Percentiles rank a stretch among this genome's conserved stretches.
These are phyloP conservation scores for Ispidina picta DNA, from an alignment of 2,797 vertebrate species.

Conservation along the genomic window DNA sequence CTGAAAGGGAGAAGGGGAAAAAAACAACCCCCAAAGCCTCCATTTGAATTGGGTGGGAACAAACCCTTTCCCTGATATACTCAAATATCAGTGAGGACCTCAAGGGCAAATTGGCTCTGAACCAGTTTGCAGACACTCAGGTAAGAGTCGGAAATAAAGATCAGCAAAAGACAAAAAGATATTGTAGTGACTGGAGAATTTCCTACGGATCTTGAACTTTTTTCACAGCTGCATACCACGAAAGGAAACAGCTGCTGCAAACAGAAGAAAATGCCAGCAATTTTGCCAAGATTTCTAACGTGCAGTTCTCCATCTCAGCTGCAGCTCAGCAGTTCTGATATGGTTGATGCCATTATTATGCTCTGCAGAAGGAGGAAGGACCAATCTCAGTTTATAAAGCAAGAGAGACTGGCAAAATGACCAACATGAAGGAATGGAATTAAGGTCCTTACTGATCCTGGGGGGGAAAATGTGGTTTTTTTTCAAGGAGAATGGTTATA, in stretches of 20 bases:
- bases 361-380: not conserved
- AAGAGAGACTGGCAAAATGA: not conserved
- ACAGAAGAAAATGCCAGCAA: slow-evolving; percentile 12
- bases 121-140: slow-evolving; percentile 30
- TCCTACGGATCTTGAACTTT: slow-evolving; percentile 13
- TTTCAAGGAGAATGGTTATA: not conserved
- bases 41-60: not conserved
- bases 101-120: slow-evolving; percentile 44
- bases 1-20: not conserved
- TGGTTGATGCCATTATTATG: not conserved
- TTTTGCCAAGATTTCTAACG: slow-evolving; percentile 33
- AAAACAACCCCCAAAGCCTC: not conserved
- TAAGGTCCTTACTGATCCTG: not conserved
- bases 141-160: slow-evolving; percentile 47
- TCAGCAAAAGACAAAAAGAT: slow-evolving; percentile 53
- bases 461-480: not conserved
- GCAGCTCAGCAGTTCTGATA: not conserved
- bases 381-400: not conserved
- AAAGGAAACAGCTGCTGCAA: slow-evolving; percentile 59
- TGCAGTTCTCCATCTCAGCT: not conserved
- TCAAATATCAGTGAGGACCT: slow-evolving; percentile 34
- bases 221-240: slow-evolving; percentile 51
- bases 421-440: not conserved
- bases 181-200: slow-evolving; percentile 38
- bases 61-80: slow-evolving; percentile 23